Percentiles rank a stretch among this genome's conserved stretches.
phyloP scores from a whole-genome alignment of 2,797 vertebrate genomes.

The Gallinago solitaria region DNA sequence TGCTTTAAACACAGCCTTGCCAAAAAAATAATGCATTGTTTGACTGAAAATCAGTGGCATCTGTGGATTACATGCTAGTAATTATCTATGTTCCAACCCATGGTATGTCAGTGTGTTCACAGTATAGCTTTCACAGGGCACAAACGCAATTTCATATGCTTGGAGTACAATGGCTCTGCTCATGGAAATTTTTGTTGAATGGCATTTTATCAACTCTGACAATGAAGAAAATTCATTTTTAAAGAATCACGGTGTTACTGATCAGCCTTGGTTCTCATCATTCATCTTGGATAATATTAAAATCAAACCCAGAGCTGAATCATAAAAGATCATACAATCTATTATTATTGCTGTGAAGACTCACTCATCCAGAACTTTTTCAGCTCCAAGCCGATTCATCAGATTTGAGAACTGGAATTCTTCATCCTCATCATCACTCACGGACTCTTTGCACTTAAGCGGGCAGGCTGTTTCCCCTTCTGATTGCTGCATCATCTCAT shows the following conservation, averaged over 20 bases:
- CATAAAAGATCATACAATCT: neutral
- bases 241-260: neutral
- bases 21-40: neutral
- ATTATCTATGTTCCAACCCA: neutral
- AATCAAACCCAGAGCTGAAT: neutral
- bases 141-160: neutral
- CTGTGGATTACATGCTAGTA: neutral
- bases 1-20: neutral
- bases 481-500: conserved; percentile 9
- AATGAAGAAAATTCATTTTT: neutral
- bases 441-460: conserved; percentile 68
- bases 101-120: neutral
- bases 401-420: conserved; percentile 88
- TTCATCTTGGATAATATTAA: neutral
- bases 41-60: neutral
- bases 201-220: neutral
- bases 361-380: conserved; percentile 89
- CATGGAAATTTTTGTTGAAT: neutral
- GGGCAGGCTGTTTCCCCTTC: conserved; percentile 78
- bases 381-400: conserved; percentile 88
- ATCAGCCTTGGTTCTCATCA: neutral
- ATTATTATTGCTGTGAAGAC: neutral
- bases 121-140: neutral
- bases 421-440: conserved; percentile 75
- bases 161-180: neutral